Percentiles rank a stretch among this genome's conserved stretches.
These are phyloP conservation scores for Entomobrya multifasciata DNA, from an alignment of 2,888 invertebrate genomes.

Conservation along the genomic window DNA sequence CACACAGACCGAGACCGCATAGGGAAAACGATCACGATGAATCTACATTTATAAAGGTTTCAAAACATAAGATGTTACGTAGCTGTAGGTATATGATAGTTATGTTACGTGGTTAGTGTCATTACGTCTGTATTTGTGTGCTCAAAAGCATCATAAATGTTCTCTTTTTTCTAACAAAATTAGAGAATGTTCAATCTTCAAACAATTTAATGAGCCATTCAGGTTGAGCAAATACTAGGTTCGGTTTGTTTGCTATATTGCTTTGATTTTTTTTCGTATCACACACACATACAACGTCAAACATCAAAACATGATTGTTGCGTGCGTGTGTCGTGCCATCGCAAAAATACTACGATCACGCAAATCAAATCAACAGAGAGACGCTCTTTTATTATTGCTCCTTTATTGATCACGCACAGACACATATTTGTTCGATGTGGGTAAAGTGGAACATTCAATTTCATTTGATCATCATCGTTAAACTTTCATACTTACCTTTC, in stretches of 20 bases:
- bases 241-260: neutral
- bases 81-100: neutral
- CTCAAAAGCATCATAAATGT: slow-evolving; percentile 4
- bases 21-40: slow-evolving; percentile 83
- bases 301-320: neutral
- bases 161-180: neutral
- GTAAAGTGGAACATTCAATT: slow-evolving; percentile 13
- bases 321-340: neutral
- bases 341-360: neutral
- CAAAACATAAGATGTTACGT: no score
- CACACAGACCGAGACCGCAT: slow-evolving; percentile 83
- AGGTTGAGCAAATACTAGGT: neutral
- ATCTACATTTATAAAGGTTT: slow-evolving; percentile 80
- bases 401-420: neutral
- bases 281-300: neutral
- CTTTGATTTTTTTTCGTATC: neutral
- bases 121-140: neutral
- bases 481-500: slow-evolving; percentile 81
- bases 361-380: neutral
- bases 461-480: neutral
- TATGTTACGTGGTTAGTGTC: neutral
- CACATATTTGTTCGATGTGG: neutral
- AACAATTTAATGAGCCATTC: slow-evolving; percentile 1
- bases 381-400: neutral
- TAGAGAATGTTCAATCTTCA: neutral